Base-by-base conservation (phyloP, 2,113 vertebrate species). In the Leucosticte australis region DNA sequence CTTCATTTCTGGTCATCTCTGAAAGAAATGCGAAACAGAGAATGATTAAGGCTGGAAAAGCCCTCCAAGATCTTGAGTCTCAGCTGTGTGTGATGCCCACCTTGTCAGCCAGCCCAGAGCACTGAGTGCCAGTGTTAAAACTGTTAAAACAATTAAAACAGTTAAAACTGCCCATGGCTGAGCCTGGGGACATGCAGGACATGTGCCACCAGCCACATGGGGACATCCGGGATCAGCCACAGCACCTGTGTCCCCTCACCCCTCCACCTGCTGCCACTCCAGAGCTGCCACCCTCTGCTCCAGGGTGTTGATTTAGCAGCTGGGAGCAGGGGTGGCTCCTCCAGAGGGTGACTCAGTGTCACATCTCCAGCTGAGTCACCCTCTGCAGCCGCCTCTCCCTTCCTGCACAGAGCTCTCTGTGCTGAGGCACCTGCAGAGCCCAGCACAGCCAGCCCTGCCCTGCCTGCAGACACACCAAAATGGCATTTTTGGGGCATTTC, bases 311-410 rank as follows among this genome's bases (percentile, higher is more conserved):
- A 2, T 41, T 41, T 0, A 41, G 57, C 52, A 35, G 65, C 55
- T 42, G 46, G 24, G 37, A 80, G 85, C 3, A 42, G 57, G 70
- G 50, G 26, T 85, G 83, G 87, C 92, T 92, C 63, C 91, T 65
- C 52, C 83, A 83, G 59, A 70, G 76, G 55, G 59, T 93, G 95
- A 88, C 56, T 91, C 85, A 93, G 79, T 73, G 90, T 76, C 90
- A 82, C 87, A 56, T 71, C 95, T 70, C 65, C 42, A 35, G 44
- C 78, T 92, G 90, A 95, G 95, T 90, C 94, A 94, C 90, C 74
- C 85, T 81, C 74, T 82, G 69, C 78, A 75, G 84, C 2, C 0
- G 81, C 81, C 96, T 92, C 90, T 92, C 87, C 92, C 87, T 87
- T 95, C 84, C 89, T 87, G 56, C 65, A 63, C 28, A 28, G 67